Evolutionary conservation across 2,888 invertebrate species (phyloP), one percentile per base, ranked within the genome.

Genomic region (Leistus spinibarbis): DNA sequence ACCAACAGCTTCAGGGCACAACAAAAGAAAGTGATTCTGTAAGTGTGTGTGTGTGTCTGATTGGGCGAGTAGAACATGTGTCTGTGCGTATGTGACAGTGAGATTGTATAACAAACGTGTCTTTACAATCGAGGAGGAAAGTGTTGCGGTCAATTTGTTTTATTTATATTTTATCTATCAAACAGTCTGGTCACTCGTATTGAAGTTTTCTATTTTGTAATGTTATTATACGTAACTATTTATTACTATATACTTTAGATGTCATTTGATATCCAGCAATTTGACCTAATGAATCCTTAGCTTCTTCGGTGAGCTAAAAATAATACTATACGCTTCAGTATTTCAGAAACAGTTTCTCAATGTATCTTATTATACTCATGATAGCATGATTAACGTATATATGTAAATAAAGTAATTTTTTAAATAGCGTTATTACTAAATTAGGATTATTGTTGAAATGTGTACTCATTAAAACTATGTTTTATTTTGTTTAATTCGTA

Each of bases 21-120:
- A 60, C 19, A 19, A 54, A 70, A 72, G 66, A 72, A 67, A 66
- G 72, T 66, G 66, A 40, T 54, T 13, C 17, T 17, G 10, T 54
- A 1, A 54, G 60, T 66, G n/a, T 71, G 65, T 23, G 10, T 64
- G 16, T 64, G 13, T 66, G 53, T 13, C 23, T 20, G 60, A 40
- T 40, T 40, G 40, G 40, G 40, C 40, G 27, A 27, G 27, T 27
- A 4, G 9, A 27, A 27, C 27, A 27, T 27, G 27, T 27, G 27
- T 27, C 4, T 27, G 27, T 27, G 27, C 9, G 27, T 27, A 16
- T 60, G 17, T 69, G 54, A 62, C 60, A 54, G 17, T 7, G 24
- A 27, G 54, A 64, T 74, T 74, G 67, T 74, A 68, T 74, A 68
- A 74, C 54, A 57, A 56, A 54, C 66, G 27, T 74, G 27, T 20